Evolutionary conservation across 1,140 invertebrate species (phyloP).

Genomic region (Polypedilum pembai): DNA sequence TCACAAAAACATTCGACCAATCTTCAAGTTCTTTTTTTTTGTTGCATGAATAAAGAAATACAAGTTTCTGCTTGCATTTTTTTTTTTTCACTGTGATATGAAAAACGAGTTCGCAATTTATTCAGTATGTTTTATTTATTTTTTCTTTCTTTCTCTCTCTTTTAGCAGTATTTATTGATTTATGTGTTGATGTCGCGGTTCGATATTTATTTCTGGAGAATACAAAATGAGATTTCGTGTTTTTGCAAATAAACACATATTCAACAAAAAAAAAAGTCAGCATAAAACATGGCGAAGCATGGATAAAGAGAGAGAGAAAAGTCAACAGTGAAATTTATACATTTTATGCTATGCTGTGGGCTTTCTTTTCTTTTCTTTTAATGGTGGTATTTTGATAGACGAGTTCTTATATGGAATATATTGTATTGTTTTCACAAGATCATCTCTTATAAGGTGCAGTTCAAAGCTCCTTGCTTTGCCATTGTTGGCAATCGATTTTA

Average conservation of each 20-base stretch:
- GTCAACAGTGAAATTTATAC: not conserved
- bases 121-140: conserved; percentile 28
- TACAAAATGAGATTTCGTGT: conserved; percentile 22
- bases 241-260: not conserved
- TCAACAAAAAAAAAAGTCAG: not conserved
- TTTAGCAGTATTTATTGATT: conserved; percentile 25
- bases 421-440: not conserved
- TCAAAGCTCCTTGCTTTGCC: not conserved
- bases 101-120: conserved; percentile 28
- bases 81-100: conserved; percentile 28
- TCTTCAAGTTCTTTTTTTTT: conserved; percentile 6
- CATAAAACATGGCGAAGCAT: not conserved
- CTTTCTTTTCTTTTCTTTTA: not conserved
- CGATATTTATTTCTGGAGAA: conserved; percentile 26
- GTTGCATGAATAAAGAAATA: conserved; percentile 9
- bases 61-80: conserved; percentile 24
- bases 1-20: not conserved
- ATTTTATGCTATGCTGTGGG: conserved; percentile 11
- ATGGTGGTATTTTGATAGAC: conserved; percentile 26
- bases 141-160: not conserved
- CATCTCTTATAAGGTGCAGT: not conserved
- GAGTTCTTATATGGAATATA: conserved; percentile 19
- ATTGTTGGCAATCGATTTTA: not conserved
- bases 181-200: conserved; percentile 26
- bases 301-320: not conserved